phyloP scores from a whole-genome alignment of 2,113 vertebrate genomes.

The Chelonoidis abingdonii region DNA sequence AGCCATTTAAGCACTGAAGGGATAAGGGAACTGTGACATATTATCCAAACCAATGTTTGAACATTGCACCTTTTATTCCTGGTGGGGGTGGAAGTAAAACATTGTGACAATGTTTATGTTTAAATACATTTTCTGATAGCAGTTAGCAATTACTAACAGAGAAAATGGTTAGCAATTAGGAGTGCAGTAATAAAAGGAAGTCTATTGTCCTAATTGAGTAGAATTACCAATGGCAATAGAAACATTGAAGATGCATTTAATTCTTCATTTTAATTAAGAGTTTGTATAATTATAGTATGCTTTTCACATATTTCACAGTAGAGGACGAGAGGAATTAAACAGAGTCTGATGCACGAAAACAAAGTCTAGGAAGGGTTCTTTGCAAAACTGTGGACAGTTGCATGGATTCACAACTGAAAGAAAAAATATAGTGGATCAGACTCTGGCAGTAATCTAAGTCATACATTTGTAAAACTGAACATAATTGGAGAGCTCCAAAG shows the following conservation, averaged over 20 bases:
- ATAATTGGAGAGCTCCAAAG: background rate
- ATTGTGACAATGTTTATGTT: constrained; percentile 32
- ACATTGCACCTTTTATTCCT: background rate
- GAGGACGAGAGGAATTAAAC: constrained; percentile 36
- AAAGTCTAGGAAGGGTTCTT: background rate
- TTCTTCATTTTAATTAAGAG: constrained; percentile 79
- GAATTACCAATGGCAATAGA: constrained; percentile 68
- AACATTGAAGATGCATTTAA: constrained; percentile 48
- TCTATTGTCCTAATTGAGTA: constrained; percentile 75
- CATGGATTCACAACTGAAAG: background rate
- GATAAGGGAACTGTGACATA: background rate
- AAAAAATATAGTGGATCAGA: background rate
- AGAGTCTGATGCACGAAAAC: constrained; percentile 23
- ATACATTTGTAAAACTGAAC: accelerated
- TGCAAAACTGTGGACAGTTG: background rate
- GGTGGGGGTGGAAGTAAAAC: background rate
- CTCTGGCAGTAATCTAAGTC: background rate
- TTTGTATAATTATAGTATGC: constrained; percentile 63
- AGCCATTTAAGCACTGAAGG: background rate
- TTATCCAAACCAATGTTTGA: background rate
- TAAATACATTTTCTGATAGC: constrained; percentile 48
- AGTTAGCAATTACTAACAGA: constrained; percentile 58
- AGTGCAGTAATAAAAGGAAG: constrained; percentile 71
- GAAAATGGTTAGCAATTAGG: constrained; percentile 75
- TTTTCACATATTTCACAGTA: constrained; percentile 66